Evolutionary conservation across 2,797 vertebrate genomes (phyloP), one percentile per base, ranked within the genome.

Genomic region (Distichodus sexfasciatus): DNA sequence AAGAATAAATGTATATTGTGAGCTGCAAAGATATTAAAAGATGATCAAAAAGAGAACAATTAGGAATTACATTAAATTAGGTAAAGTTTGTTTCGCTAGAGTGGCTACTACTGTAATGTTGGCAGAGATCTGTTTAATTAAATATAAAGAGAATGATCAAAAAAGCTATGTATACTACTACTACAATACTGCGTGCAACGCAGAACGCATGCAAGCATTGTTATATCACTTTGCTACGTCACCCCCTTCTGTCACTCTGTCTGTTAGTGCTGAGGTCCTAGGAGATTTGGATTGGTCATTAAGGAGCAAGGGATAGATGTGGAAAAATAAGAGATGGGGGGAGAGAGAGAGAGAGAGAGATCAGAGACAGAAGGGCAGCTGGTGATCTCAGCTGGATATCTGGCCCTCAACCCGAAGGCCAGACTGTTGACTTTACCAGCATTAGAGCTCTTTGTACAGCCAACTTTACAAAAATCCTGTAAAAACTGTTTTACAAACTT

Each of bases 351-450:
- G 14, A 17, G 21, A 35, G 24, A 4, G 24, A 65, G 51, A 7
- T 31, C 15, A 60, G 53, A 17, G 50, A 78, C 71, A 77, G 43
- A 58, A 63, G 66, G 60, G 61, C 69, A 77, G 61, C 69, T 75
- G 78, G 69, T 66, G 26, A 62, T 66, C 62, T 72, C 77, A 60
- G 61, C 65, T 64, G 66, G 68, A 66, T 47, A 69, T 72, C 71
- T 57, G 38, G 46, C 35, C 44, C 15, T 17, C 24, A 57, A 53
- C 58, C n/a, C 62, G 60, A 41, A 61, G 64, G 59, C 72, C 71
- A 76, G 65, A 54, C 62, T 72, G 74, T 43, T 69, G 54, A 53
- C 28, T 75, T 67, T 46, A 23, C 50, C 15, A 47, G 48, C 35
- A 43, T 58, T 54, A 50, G 33, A 65, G 14, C 14, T 24, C 57